Base-by-base conservation (phyloP, 2,113 vertebrate genomes). In the Morone chrysops region DNA sequence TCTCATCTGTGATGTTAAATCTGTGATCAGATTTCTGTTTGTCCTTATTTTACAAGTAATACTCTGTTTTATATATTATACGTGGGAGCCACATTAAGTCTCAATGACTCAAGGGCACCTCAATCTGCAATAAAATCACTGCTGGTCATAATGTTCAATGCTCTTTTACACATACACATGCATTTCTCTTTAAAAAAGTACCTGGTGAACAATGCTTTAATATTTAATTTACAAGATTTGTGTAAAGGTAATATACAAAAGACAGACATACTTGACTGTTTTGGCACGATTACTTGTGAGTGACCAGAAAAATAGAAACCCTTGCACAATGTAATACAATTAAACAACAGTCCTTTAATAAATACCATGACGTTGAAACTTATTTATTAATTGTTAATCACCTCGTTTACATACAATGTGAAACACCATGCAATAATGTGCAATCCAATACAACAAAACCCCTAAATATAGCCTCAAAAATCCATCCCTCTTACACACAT, bases 211-310 rank as follows among this genome's bases (percentile, higher is more conserved):
- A 40, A 38, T 9, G 6, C 45, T 62, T 73, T 65, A 8, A 45
- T 38, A 40, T 79, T 60, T 56, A 69, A 38, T 76, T 60, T 50
- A 68, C 70, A 76, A 73, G 0, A 50, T 56, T 0, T 56, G 12
- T 62, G 48, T 50, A 25, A 50, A 47, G 66, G 8, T 12, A 62
- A 57, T n/a, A 54, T 67, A 76, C 50, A 85, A 69, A 63, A 72
- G 18, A 65, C 53, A 68, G 7, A 54, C 20, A 47, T 3, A 63
- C 6, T 17, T 20, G 36, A 63, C 9, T 70, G 41, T 50, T 66
- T 72, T 73, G 60, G 47, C 47, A 66, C 6, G n/a, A 53, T 54
- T n/a, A 51, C 5, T 45, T 38, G 31, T 31, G 7, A 89, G 38
- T 51, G 20, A 54, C 47, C 40, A 57, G 51, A 68, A 41, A 75